Percentiles rank a stretch among this genome's conserved stretches.
Conservation (phyloP, 1,140 invertebrate genomes). For the Drosophila ananassae region DNA sequence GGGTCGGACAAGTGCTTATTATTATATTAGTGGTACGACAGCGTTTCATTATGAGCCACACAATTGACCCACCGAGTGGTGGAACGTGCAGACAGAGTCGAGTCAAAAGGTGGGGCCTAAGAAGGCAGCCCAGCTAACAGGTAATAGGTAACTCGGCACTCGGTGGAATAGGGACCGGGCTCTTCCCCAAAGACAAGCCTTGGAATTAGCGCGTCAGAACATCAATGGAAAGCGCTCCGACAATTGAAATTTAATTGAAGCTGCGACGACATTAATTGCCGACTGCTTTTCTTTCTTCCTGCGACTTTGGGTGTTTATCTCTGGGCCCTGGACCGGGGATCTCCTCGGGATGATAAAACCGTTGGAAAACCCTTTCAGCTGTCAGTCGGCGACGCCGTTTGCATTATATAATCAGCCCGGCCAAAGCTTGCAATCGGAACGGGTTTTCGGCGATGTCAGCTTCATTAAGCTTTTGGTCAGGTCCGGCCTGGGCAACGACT, state of each 20-base stretch:
- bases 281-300: conserved; percentile 22
- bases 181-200: conserved; percentile 43
- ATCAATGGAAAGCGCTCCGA: conserved; percentile 60
- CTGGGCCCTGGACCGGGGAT: conserved; percentile 20
- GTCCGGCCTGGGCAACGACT: conserved; percentile 6
- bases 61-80: conserved; percentile 63
- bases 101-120: conserved; percentile 34
- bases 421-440: conserved; percentile 40
- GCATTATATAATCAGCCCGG: conserved; percentile 51
- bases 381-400: conserved; percentile 26
- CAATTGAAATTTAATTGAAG: conserved; percentile 76
- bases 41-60: conserved; percentile 65
- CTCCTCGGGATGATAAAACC: conserved; percentile 32
- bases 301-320: conserved; percentile 23
- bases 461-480: conserved; percentile 66
- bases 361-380: conserved; percentile 54
- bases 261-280: conserved; percentile 63
- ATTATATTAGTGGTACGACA: conserved; percentile 73
- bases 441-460: conserved; percentile 45
- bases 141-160: not conserved
- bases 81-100: conserved; percentile 45
- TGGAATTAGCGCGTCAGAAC: conserved; percentile 67
- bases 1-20: conserved; percentile 66
- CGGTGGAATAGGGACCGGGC: not conserved
- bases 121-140: not conserved